Percentiles rank a stretch among this genome's conserved stretches.
Conservation (phyloP, 2,113 vertebrate species). For the Gadus macrocephalus region DNA sequence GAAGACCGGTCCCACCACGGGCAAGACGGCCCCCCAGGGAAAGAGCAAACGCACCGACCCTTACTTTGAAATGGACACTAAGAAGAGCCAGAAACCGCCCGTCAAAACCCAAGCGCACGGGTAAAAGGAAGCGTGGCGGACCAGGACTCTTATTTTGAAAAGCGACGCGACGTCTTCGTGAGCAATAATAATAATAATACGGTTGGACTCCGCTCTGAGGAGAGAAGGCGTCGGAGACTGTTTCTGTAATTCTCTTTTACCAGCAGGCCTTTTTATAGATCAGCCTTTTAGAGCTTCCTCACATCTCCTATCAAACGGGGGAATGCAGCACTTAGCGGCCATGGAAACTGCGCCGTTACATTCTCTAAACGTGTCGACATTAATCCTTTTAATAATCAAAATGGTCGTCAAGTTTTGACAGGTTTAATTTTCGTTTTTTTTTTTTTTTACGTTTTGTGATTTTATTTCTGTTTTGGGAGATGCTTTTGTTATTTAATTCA, state of each 20-base stretch:
- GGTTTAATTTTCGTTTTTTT: not conserved
- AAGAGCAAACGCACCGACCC: constrained; percentile 71
- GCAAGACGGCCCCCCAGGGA: constrained; percentile 11
- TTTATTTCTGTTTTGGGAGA: constrained; percentile 13
- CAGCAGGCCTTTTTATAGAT: constrained; percentile 21
- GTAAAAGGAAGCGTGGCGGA: too few species aligned
- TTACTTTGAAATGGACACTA: constrained; percentile 87
- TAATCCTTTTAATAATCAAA: constrained; percentile 12
- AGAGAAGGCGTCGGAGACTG: not conserved
- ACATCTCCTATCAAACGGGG: not conserved
- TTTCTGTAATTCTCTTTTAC: not conserved
- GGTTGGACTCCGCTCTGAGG: not conserved
- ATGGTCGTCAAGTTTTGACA: not conserved
- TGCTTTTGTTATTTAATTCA: constrained; percentile 36
- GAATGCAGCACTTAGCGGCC: constrained; percentile 21
- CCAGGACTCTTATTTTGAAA: not conserved
- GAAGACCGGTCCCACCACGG: constrained; percentile 29
- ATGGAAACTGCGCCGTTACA: not conserved
- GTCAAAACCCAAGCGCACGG: not conserved
- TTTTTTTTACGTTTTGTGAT: too few species aligned
- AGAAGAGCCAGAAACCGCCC: constrained; percentile 69
- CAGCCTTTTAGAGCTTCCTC: not conserved
- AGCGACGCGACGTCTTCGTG: not conserved
- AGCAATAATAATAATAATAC: not conserved
- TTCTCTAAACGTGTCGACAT: not conserved